phyloP scores from a whole-genome alignment of 2,888 invertebrate genomes.

The Ochropleura plecta region DNA sequence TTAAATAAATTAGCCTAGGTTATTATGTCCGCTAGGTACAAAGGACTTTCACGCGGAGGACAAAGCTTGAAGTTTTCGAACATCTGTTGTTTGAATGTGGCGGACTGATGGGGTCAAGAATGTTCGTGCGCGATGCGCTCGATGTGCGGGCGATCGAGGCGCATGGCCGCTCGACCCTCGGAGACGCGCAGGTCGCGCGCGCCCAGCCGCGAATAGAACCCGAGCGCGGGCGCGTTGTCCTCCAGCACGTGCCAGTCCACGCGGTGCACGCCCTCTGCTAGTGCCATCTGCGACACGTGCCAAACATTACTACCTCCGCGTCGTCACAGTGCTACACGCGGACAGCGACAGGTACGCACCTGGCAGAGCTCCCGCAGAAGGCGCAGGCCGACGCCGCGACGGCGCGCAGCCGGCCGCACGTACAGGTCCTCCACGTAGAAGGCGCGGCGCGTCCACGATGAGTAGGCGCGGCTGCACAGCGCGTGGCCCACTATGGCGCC shows the following conservation, averaged over 20 bases:
- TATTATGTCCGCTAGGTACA: background rate
- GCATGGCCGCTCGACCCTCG: constrained; percentile 83
- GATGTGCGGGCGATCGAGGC: constrained; percentile 78
- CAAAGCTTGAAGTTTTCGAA: background rate
- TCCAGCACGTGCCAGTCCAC: constrained; percentile 94
- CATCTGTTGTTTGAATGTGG: background rate
- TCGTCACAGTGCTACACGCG: background rate
- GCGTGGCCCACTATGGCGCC: constrained; percentile 93
- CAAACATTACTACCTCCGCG: background rate
- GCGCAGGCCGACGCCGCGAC: constrained; percentile 91
- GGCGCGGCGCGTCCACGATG: constrained; percentile 95
- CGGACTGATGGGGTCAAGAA: background rate
- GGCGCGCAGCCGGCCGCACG: constrained; percentile 92
- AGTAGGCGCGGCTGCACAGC: constrained; percentile 95
- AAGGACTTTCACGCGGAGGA: background rate
- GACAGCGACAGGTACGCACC: constrained; percentile 25
- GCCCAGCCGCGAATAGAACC: constrained; percentile 94
- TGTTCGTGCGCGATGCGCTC: constrained; percentile 64
- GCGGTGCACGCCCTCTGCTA: constrained; percentile 89
- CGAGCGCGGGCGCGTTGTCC: constrained; percentile 94
- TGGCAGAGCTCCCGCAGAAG: constrained; percentile 88
- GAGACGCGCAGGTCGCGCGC: constrained; percentile 85
- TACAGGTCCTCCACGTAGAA: constrained; percentile 97
- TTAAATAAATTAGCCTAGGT: background rate
- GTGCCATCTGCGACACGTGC: constrained; percentile 75